These are phyloP conservation scores for Bufo gargarizans DNA, from an alignment of 2,113 vertebrate genomes.

Conservation along the genomic window DNA sequence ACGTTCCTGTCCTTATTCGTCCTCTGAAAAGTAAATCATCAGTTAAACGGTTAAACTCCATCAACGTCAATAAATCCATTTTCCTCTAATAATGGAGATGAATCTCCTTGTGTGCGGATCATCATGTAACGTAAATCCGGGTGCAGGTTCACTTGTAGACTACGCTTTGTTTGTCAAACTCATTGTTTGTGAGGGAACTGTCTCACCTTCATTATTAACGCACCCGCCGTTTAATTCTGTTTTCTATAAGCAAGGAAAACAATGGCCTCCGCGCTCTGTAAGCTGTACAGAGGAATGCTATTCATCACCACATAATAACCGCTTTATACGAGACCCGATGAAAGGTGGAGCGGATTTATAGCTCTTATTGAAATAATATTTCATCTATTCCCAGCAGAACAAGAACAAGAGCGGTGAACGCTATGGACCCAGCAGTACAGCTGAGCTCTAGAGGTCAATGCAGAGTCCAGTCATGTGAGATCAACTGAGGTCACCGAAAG, in stretches of 20 bases:
- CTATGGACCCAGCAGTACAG: too few species aligned
- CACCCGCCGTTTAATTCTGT: slow-evolving; percentile 61
- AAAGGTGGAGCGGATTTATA: slow-evolving; percentile 65
- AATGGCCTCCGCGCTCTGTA: slow-evolving; percentile 61
- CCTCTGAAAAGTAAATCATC: not conserved
- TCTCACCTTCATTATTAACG: slow-evolving; percentile 58
- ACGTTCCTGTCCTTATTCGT: not conserved
- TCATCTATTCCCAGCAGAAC: slow-evolving; percentile 60
- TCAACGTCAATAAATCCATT: not conserved
- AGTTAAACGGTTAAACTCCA: not conserved
- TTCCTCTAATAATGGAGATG: not conserved
- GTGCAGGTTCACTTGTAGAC: not conserved
- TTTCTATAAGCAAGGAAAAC: slow-evolving; percentile 58
- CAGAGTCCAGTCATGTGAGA: too few species aligned
- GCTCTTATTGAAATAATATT: slow-evolving; percentile 66
- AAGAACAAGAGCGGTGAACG: too few species aligned
- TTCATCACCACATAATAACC: slow-evolving; percentile 61
- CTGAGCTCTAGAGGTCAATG: too few species aligned
- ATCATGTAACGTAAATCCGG: not conserved
- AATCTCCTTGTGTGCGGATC: not conserved
- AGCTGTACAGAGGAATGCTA: slow-evolving; percentile 63
- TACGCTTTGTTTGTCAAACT: not conserved
- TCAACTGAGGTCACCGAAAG: too few species aligned
- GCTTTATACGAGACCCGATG: slow-evolving; percentile 58
- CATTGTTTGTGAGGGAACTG: slow-evolving; percentile 7